Conservation (phyloP, 2,888 invertebrate genomes). For the Salticus scenicus region DNA sequence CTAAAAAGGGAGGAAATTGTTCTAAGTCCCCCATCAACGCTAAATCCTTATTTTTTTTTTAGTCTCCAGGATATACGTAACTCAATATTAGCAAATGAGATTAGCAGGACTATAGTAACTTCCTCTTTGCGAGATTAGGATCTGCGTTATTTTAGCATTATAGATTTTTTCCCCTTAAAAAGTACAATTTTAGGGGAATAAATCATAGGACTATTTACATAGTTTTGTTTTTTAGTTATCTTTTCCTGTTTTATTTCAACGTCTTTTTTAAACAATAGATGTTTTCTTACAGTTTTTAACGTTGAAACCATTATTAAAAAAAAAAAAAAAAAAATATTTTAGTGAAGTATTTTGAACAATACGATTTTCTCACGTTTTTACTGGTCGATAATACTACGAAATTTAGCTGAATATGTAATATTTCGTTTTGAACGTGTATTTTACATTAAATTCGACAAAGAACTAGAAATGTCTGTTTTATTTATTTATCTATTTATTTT, state of each 20-base stretch:
- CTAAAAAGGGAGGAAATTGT: not conserved
- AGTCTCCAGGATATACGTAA: not conserved
- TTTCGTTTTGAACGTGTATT: no score
- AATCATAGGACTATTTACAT: not conserved
- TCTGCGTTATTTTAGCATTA: not conserved
- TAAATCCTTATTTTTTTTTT: not conserved
- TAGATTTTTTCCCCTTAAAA: not conserved
- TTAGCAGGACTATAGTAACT: not conserved
- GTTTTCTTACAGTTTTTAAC: not conserved
- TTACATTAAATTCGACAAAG: no score
- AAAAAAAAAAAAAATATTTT: no score
- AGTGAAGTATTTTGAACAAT: no score
- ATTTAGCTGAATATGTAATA: no score
- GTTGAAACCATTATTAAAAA: no score
- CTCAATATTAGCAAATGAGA: slow-evolving; percentile 4
- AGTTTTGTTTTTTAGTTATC: not conserved
- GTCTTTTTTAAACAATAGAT: no score
- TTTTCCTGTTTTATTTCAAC: not conserved
- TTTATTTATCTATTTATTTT: no score
- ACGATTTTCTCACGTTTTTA: no score
- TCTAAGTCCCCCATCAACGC: not conserved
- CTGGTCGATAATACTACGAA: no score
- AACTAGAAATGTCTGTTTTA: no score
- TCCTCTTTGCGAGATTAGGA: not conserved
- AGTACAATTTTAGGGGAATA: not conserved